phyloP scores from a whole-genome alignment of 1,140 invertebrate genomes.

The Panulirus ornatus region DNA sequence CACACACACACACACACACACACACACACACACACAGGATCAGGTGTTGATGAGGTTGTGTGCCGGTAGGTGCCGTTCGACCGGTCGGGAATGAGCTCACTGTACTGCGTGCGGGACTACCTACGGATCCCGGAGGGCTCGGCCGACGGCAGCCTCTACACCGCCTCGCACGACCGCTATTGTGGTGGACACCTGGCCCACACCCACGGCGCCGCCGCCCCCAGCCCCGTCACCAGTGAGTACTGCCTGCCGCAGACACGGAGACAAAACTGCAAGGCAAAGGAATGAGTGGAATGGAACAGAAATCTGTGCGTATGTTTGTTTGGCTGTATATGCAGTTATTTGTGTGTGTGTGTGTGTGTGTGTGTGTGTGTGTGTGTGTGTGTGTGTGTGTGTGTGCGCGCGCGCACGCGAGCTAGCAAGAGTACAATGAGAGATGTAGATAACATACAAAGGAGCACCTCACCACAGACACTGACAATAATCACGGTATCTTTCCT shows the following conservation, averaged over 20 bases:
- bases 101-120: constrained; percentile 62
- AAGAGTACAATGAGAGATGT: no score
- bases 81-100: constrained; percentile 51
- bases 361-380: neutral
- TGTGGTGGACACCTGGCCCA: constrained; percentile 46
- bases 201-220: constrained; percentile 32
- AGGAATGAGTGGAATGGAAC: neutral
- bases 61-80: constrained; percentile 36
- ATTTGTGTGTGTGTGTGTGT: constrained; percentile 23
- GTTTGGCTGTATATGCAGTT: neutral
- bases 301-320: neutral
- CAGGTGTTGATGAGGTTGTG: neutral
- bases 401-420: neutral
- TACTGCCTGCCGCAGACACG: neutral
- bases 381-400: neutral
- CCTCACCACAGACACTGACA: no score
- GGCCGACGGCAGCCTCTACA: constrained; percentile 26
- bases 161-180: constrained; percentile 47
- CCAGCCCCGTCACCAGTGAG: constrained; percentile 50
- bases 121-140: constrained; percentile 53
- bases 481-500: no score
- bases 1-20: no score
- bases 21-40: no score
- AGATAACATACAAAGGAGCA: no score
- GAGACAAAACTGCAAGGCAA: neutral